Evolutionary conservation across 2,888 invertebrate species (phyloP), one percentile per base, ranked within the genome.

Genomic region (Agelastica alni): DNA sequence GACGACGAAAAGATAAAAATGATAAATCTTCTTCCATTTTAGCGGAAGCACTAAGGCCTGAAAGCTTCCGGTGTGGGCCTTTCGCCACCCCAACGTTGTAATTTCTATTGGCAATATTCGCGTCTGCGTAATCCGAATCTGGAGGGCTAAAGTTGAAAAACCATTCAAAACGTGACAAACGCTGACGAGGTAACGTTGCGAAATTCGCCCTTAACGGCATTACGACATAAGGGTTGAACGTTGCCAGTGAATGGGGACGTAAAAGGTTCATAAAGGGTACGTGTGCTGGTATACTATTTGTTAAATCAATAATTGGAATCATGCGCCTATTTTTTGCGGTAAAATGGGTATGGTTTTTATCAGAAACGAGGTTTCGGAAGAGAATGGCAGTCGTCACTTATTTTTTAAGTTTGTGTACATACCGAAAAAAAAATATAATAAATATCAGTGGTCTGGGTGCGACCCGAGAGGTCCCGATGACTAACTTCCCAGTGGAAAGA

Each of bases 11-110:
- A 61, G 48, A 58, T 51, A 42, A 57, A 60, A 64, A 62, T 61
- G 66, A 65, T 65, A 66, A 67, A 61, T 64, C 70, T 67, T 66
- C 67, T 72, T 72, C 73, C 73, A 74, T 74, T 74, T 74, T 73
- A 65, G 60, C 73, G 74, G 72, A 73, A 74, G 71, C 72, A 72
- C 73, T 71, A 73, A 70, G 68, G 70, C 66, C 70, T 70, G 67
- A 72, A 71, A 72, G 72, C 71, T 72, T 73, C 73, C 74, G 72
- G 73, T 61, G 60, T 60, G 64, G 61, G 61, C 64, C 64, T 66
- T 68, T 64, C 68, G 64, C 68, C 68, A 67, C 70, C 70, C 68
- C 61, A 63, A 58, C 56, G 48, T 53, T 45, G 56, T 54, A 56
- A 48, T 60, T 65, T 61, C 64, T 51, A 71, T 71, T 71, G 72